These are phyloP conservation scores for Synergus japonicus DNA, from an alignment of 2,888 invertebrate genomes.

Conservation along the genomic window DNA sequence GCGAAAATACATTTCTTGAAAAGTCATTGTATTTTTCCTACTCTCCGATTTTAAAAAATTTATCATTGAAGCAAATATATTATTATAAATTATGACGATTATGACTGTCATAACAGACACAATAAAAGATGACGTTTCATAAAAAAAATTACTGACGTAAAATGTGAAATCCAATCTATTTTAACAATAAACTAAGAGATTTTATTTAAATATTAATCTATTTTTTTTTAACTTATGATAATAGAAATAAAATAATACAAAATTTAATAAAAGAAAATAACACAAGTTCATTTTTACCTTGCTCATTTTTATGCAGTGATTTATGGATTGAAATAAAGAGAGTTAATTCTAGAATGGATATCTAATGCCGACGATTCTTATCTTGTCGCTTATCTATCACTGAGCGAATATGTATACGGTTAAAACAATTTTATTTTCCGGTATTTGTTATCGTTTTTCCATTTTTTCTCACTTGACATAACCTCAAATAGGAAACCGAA, in stretches of 20 bases:
- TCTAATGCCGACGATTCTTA: background rate
- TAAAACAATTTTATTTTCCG: background rate
- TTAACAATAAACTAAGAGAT: background rate
- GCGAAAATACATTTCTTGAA: background rate
- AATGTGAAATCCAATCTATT: background rate
- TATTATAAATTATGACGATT: background rate
- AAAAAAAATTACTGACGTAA: background rate
- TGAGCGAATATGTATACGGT: background rate
- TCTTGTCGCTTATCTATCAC: background rate
- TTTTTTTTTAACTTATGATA: background rate
- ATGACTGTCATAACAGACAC: background rate
- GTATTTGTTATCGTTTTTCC: background rate
- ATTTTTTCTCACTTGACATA: background rate
- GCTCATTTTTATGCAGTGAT: background rate
- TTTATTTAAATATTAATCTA: background rate
- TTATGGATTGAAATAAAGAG: background rate
- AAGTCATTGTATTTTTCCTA: background rate
- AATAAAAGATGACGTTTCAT: background rate
- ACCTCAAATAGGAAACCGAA: background rate
- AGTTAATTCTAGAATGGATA: background rate
- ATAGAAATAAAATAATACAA: background rate
- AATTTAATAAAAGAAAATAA: background rate
- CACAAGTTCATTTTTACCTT: background rate
- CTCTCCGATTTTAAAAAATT: background rate
- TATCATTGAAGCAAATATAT: background rate